Percentiles rank a stretch among this genome's conserved stretches.
These are phyloP conservation scores for Euleptes europaea DNA, from an alignment of 2,113 vertebrate species.

Conservation along the genomic window DNA sequence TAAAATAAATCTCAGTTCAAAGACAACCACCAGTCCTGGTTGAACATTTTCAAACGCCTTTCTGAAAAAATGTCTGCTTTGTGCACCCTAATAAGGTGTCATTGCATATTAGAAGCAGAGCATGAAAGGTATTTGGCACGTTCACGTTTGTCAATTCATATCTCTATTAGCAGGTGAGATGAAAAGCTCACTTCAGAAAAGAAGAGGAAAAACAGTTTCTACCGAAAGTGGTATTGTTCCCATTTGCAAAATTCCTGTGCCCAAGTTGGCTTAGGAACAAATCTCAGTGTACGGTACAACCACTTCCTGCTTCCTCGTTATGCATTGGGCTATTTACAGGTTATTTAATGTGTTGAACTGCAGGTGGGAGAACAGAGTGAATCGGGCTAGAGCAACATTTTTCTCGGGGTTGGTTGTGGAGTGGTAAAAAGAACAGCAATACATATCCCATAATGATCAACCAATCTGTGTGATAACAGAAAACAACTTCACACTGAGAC, in stretches of 20 bases:
- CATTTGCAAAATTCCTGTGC: background rate
- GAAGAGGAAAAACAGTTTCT: accelerated
- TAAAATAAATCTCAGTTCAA: background rate
- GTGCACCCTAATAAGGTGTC: conserved; percentile 22
- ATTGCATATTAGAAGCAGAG: conserved; percentile 27
- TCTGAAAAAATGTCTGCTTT: conserved; percentile 20
- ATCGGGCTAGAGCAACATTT: background rate
- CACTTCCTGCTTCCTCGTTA: background rate
- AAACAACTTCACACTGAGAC: background rate
- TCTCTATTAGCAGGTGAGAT: conserved; percentile 17
- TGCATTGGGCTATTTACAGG: background rate
- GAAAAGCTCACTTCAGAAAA: conserved; percentile 14
- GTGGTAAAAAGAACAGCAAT: background rate
- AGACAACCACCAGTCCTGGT: background rate
- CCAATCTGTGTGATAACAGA: background rate
- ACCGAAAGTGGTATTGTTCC: background rate
- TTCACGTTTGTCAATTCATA: background rate
- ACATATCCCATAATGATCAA: background rate
- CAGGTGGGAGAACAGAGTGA: background rate
- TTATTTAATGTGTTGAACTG: background rate
- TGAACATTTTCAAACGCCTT: conserved; percentile 14
- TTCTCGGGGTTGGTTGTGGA: background rate
- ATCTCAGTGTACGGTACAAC: background rate
- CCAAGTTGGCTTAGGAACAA: background rate
- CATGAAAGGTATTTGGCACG: conserved; percentile 11